phyloP scores from a whole-genome alignment of 2,888 invertebrate species.

The Cheilosia vernalis region DNA sequence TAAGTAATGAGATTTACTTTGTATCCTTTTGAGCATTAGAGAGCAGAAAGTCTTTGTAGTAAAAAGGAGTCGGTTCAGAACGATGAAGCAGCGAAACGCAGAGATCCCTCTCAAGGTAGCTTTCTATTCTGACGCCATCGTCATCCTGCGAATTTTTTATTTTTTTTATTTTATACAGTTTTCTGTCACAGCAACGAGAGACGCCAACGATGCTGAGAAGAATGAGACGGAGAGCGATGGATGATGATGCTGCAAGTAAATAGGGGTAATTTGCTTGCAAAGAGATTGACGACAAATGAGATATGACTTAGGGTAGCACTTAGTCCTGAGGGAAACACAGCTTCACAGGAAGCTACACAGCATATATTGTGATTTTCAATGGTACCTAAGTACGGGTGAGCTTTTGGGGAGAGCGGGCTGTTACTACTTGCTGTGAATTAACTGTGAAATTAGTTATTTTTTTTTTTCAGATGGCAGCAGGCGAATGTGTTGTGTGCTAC shows the following conservation, averaged over 20 bases:
- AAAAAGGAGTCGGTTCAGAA: constrained; percentile 22
- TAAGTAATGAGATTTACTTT: constrained; percentile 75
- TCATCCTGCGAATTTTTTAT: constrained; percentile 60
- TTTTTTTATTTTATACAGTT: constrained; percentile 55
- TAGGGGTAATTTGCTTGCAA: constrained; percentile 72
- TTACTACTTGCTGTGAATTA: constrained; percentile 63
- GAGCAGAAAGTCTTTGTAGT: constrained; percentile 28
- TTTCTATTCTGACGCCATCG: constrained; percentile 65
- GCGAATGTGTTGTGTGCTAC: no score
- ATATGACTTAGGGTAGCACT: constrained; percentile 50
- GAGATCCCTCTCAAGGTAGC: constrained; percentile 41
- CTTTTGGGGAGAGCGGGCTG: not conserved
- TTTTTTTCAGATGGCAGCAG: constrained; percentile 15
- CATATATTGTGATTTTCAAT: not conserved
- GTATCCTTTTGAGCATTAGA: constrained; percentile 73
- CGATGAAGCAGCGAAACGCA: constrained; percentile 33
- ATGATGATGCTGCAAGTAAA: constrained; percentile 71
- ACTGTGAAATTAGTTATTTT: constrained; percentile 67
- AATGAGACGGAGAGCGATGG: constrained; percentile 40
- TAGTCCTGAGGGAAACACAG: constrained; percentile 19
- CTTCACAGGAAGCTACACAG: constrained; percentile 8
- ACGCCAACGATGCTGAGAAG: constrained; percentile 16
- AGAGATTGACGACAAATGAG: constrained; percentile 71
- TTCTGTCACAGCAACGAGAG: constrained; percentile 3
- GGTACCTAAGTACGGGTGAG: not conserved